Evolutionary conservation across 2,888 invertebrate genomes (phyloP).

Genomic region (Actias luna): DNA sequence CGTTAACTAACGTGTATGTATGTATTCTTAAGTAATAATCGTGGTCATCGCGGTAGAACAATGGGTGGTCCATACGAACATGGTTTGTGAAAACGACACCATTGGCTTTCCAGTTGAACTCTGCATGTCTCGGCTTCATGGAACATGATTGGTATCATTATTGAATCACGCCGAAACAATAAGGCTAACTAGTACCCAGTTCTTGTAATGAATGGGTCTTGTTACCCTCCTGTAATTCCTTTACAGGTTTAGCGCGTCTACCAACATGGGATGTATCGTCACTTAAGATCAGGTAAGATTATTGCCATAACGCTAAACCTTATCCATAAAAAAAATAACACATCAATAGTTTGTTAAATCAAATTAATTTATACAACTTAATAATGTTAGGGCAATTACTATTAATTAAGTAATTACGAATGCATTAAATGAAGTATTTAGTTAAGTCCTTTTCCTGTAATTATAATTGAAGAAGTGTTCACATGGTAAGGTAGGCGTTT

Average conservation of each 20-base stretch:
- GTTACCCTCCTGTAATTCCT: neutral
- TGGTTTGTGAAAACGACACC: constrained; percentile 45
- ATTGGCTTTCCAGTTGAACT: constrained; percentile 32
- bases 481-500: constrained; percentile 46
- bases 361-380: neutral
- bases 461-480: constrained; percentile 18
- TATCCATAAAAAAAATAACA: too few species aligned
- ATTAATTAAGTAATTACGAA: neutral
- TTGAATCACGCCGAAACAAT: constrained; percentile 6
- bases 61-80: constrained; percentile 57
- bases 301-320: too few species aligned
- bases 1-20: constrained; percentile 33
- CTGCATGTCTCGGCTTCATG: constrained; percentile 34
- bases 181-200: neutral
- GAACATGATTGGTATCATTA: constrained; percentile 29
- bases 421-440: constrained; percentile 4
- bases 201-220: neutral
- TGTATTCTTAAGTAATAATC: constrained; percentile 51
- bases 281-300: too few species aligned
- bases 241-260: too few species aligned
- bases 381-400: neutral
- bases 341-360: neutral
- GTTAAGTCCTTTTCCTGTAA: constrained; percentile 19
- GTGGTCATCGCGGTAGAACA: constrained; percentile 54
- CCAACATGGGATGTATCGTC: too few species aligned